These are phyloP conservation scores for Gymnogyps californianus DNA, from an alignment of 2,113 vertebrate genomes.

Conservation along the genomic window DNA sequence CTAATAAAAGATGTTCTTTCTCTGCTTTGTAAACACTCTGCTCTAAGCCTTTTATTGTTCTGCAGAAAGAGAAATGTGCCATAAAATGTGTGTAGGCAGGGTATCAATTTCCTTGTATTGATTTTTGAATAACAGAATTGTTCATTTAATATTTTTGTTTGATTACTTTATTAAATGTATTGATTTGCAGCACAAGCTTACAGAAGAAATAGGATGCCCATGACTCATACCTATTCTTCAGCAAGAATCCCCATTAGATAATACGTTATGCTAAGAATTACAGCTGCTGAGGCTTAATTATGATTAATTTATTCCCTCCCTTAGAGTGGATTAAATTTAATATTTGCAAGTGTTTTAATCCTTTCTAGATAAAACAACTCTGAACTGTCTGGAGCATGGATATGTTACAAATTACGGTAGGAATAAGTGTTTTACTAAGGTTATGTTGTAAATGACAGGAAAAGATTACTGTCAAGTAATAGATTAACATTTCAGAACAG, in stretches of 20 bases:
- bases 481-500: background rate
- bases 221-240: slow-evolving; percentile 17
- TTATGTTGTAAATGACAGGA: background rate
- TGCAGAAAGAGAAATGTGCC: background rate
- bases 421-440: background rate
- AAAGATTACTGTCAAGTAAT: background rate
- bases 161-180: background rate
- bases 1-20: background rate
- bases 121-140: slow-evolving; percentile 28
- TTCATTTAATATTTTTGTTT: background rate
- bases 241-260: background rate
- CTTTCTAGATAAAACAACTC: slow-evolving; percentile 4
- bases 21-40: background rate
- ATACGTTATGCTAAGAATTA: slow-evolving; percentile 10
- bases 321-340: slow-evolving; percentile 9
- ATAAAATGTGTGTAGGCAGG: background rate
- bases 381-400: background rate
- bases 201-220: background rate
- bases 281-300: slow-evolving; percentile 28
- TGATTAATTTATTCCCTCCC: slow-evolving; percentile 31
- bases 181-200: background rate
- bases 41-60: background rate
- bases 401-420: background rate
- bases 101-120: slow-evolving; percentile 37
- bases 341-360: slow-evolving; percentile 48